phyloP scores from a whole-genome alignment of 2,797 vertebrate genomes.

The Peromyscus attwateri region DNA sequence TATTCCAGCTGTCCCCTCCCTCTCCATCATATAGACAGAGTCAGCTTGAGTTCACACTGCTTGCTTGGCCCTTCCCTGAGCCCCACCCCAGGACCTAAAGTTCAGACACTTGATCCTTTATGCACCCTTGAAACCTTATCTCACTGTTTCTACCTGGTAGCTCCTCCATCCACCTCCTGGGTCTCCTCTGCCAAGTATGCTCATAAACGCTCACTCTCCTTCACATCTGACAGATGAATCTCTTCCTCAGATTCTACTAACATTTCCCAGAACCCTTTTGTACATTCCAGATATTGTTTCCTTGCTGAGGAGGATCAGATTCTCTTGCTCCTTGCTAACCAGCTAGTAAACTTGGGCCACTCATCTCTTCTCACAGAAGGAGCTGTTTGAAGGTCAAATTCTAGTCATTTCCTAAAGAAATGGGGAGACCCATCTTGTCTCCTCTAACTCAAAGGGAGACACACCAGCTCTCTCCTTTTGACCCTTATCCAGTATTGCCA shows the following conservation, averaged over 20 bases:
- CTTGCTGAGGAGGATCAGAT: not conserved
- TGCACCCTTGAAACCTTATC: no score
- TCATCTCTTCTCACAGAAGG: not conserved
- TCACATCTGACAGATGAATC: not conserved
- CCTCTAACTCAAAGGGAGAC: not conserved
- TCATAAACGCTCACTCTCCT: not conserved
- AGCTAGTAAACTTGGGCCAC: not conserved
- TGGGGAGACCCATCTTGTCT: not conserved
- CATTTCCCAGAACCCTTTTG: not conserved
- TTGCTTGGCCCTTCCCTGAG: not conserved
- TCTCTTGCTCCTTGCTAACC: not conserved
- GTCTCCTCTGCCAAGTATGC: not conserved
- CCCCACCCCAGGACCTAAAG: not conserved
- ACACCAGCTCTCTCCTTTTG: rapidly evolving
- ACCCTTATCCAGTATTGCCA: rapidly evolving
- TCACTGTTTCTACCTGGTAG: not conserved
- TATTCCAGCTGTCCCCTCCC: rapidly evolving
- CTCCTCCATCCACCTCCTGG: rapidly evolving
- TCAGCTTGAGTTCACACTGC: not conserved
- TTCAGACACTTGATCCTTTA: not conserved
- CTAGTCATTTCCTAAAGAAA: not conserved
- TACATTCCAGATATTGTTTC: not conserved
- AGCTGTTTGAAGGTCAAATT: not conserved
- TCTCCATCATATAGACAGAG: no score
- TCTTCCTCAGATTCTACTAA: not conserved